Evolutionary conservation across 2,888 invertebrate genomes (phyloP).

Genomic region (Lagria hirta): DNA sequence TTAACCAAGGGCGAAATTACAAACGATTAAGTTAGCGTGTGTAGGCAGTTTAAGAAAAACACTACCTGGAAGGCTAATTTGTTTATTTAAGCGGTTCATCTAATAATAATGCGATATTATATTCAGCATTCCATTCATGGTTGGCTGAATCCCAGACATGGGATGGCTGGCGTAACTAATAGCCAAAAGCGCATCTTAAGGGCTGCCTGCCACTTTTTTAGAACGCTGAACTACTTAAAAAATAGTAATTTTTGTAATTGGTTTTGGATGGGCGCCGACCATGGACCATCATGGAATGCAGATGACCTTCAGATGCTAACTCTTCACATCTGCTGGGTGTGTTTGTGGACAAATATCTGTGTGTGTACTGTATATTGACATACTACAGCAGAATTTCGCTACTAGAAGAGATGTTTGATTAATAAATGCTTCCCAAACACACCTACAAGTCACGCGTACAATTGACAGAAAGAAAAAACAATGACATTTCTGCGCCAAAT

Average conservation of each 20-base stretch:
- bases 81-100: conserved; percentile 31
- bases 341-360: conserved; percentile 20
- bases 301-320: conserved; percentile 43
- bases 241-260: conserved; percentile 23
- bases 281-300: conserved; percentile 41
- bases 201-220: no score
- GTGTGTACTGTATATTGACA: conserved; percentile 18
- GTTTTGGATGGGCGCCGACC: no score
- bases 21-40: conserved; percentile 24
- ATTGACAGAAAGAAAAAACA: no score
- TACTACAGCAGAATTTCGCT: conserved; percentile 19
- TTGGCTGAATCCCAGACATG: conserved; percentile 31
- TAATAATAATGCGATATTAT: conserved; percentile 37
- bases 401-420: no score
- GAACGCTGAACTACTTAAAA: no score
- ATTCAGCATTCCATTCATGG: conserved; percentile 42
- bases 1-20: conserved; percentile 23
- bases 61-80: conserved; percentile 28
- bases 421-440: no score
- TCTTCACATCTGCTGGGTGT: no score
- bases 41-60: conserved; percentile 27
- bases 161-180: conserved; percentile 21
- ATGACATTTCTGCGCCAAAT: no score
- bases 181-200: conserved; percentile 13
- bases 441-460: no score